Evolutionary conservation across 2,888 invertebrate species (phyloP).

Genomic region (Mesochorus sp.): DNA sequence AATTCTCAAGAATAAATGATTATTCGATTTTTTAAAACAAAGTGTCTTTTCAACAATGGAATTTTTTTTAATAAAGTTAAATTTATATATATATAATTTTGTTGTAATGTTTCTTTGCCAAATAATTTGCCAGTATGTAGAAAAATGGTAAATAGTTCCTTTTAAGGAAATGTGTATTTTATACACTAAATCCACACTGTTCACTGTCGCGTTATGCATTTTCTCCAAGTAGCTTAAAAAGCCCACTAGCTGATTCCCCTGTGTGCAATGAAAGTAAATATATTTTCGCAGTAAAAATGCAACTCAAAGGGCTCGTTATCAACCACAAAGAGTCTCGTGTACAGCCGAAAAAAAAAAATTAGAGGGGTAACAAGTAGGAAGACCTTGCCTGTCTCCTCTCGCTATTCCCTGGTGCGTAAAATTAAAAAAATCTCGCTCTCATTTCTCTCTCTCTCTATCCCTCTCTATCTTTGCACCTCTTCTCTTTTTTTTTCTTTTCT

Average conservation of each 20-base stretch:
- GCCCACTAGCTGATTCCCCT: background rate
- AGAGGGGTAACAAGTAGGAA: conserved; percentile 22
- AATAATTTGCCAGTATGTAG: too few species aligned
- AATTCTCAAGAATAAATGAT: too few species aligned
- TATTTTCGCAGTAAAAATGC: background rate
- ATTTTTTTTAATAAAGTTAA: too few species aligned
- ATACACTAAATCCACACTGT: background rate
- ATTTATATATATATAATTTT: background rate
- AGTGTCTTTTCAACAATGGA: background rate
- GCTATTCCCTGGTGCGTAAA: conserved; percentile 27
- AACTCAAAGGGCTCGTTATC: conserved; percentile 26
- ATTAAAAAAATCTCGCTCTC: conserved; percentile 25
- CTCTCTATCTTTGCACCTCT: background rate
- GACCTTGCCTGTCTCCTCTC: conserved; percentile 8
- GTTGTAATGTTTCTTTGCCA: too few species aligned
- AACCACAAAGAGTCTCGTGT: conserved; percentile 9
- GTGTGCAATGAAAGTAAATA: conserved; percentile 4
- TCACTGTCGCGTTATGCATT: background rate
- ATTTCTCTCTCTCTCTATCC: background rate
- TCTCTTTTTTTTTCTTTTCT: background rate
- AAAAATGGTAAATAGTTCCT: background rate
- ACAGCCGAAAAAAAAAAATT: conserved; percentile 9
- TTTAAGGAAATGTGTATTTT: background rate
- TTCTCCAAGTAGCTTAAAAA: background rate
- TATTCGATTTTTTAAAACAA: too few species aligned